phyloP scores from a whole-genome alignment of 2,797 vertebrate genomes.

The Echiichthys vipera region DNA sequence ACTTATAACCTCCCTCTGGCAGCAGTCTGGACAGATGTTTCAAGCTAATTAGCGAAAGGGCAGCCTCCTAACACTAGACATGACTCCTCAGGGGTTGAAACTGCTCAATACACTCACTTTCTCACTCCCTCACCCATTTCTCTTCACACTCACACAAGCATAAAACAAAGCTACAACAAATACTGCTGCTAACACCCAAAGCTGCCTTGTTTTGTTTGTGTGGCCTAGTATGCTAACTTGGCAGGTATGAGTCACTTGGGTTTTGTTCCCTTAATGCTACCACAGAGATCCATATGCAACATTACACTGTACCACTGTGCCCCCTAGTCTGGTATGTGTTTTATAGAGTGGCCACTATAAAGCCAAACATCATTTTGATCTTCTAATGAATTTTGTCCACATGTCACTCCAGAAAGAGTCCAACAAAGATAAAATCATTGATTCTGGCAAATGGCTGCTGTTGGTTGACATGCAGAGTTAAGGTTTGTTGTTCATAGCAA shows the following conservation, averaged over 20 bases:
- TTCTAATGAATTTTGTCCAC: constrained; percentile 36
- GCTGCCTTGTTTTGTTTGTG: constrained; percentile 7
- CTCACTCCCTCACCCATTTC: background rate
- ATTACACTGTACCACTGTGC: constrained; percentile 14
- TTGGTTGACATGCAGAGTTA: constrained; percentile 19
- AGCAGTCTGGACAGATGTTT: constrained; percentile 73
- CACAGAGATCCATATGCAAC: constrained; percentile 32
- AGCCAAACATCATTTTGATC: constrained; percentile 41
- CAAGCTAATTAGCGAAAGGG: constrained; percentile 76
- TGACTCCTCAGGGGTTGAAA: constrained; percentile 54
- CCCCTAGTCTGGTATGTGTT: constrained; percentile 5
- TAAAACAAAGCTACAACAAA: constrained; percentile 11
- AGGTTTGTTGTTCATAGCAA: constrained; percentile 26
- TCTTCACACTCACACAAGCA: background rate
- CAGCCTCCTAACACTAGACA: constrained; percentile 67
- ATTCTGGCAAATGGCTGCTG: constrained; percentile 35
- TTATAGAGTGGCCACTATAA: constrained; percentile 5
- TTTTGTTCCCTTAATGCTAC: constrained; percentile 15
- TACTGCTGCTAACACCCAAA: constrained; percentile 2
- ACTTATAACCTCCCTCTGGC: constrained; percentile 58
- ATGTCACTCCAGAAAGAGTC: constrained; percentile 31
- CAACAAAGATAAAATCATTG: constrained; percentile 37
- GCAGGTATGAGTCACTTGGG: constrained; percentile 41
- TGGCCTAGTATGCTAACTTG: constrained; percentile 14
- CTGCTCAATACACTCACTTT: constrained; percentile 45